A percentile compares a stretch with the other conserved stretches of the same genome.
Conservation (phyloP, 1,140 invertebrate species). For the Trachymyrmex cornetzi region DNA sequence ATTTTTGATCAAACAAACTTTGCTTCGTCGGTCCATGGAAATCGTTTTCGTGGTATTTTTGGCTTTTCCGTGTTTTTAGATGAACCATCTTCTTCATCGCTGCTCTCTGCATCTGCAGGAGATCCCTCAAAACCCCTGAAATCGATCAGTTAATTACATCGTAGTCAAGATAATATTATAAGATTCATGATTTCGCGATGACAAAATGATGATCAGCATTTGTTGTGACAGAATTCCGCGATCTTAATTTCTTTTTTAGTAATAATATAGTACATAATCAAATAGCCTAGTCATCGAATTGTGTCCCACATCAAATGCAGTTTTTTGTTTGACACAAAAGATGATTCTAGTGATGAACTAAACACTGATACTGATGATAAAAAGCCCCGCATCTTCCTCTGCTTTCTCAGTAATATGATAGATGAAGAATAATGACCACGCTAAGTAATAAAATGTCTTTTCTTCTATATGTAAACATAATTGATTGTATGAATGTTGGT, state of each 20-base stretch:
- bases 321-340: slow-evolving; percentile 59
- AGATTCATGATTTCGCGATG: slow-evolving; percentile 53
- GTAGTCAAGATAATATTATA: slow-evolving; percentile 20
- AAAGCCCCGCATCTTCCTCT: slow-evolving; percentile 78
- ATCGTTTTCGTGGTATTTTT: slow-evolving; percentile 87
- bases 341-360: slow-evolving; percentile 74
- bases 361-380: slow-evolving; percentile 84
- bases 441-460: slow-evolving; percentile 53
- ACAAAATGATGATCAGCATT: slow-evolving; percentile 71
- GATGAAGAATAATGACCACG: slow-evolving; percentile 44
- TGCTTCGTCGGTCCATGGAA: slow-evolving; percentile 88
- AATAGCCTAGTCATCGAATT: slow-evolving; percentile 61
- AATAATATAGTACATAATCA: slow-evolving; percentile 40
- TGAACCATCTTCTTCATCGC: slow-evolving; percentile 82
- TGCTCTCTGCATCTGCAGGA: slow-evolving; percentile 80
- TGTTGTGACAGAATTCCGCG: slow-evolving; percentile 64
- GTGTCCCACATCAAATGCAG: slow-evolving; percentile 56
- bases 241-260: slow-evolving; percentile 25
- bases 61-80: slow-evolving; percentile 84
- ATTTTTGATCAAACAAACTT: slow-evolving; percentile 83
- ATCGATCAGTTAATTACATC: slow-evolving; percentile 64
- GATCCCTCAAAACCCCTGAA: slow-evolving; percentile 80
- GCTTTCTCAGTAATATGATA: slow-evolving; percentile 65
- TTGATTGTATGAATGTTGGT: slow-evolving; percentile 33
- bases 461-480: slow-evolving; percentile 39